These are phyloP conservation scores for Botia almorhae DNA, from an alignment of 2,797 vertebrate genomes.

Conservation along the genomic window DNA sequence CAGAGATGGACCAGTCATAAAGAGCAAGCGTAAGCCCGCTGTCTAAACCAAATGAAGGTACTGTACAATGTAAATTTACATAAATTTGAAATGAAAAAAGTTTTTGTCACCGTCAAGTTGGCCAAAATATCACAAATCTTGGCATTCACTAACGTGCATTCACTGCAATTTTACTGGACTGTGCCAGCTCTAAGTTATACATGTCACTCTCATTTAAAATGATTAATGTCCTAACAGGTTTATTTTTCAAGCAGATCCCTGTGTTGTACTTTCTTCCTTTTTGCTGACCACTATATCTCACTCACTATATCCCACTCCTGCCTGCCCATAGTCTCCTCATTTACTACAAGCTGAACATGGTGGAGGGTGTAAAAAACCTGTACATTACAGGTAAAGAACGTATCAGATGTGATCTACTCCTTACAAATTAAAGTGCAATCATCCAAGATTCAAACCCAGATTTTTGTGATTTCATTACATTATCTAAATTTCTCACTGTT, in stretches of 20 bases:
- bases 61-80: not conserved
- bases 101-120: not conserved
- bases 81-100: not conserved
- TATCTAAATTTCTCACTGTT: not conserved
- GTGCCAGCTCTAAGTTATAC: not conserved
- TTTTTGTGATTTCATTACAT: not conserved
- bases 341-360: not conserved
- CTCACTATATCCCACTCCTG: not conserved
- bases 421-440: not conserved
- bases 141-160: not conserved
- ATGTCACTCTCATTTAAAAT: slow-evolving; percentile 15
- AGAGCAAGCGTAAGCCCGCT: not conserved
- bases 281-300: not conserved
- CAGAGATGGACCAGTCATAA: not conserved
- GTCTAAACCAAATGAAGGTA: not conserved
- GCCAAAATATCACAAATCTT: not conserved
- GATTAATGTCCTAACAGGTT: slow-evolving; percentile 7
- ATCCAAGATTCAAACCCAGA: not conserved
- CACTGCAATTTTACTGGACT: slow-evolving; percentile 13
- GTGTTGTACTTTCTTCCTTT: not conserved
- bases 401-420: not conserved
- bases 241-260: slow-evolving; percentile 1
- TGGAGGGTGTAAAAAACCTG: too few relatives aligned
- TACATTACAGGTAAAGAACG: not conserved
- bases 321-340: not conserved